Evolutionary conservation across 1,140 invertebrate species (phyloP), one percentile per base, ranked within the genome.

Genomic region (Pantala flavescens): DNA sequence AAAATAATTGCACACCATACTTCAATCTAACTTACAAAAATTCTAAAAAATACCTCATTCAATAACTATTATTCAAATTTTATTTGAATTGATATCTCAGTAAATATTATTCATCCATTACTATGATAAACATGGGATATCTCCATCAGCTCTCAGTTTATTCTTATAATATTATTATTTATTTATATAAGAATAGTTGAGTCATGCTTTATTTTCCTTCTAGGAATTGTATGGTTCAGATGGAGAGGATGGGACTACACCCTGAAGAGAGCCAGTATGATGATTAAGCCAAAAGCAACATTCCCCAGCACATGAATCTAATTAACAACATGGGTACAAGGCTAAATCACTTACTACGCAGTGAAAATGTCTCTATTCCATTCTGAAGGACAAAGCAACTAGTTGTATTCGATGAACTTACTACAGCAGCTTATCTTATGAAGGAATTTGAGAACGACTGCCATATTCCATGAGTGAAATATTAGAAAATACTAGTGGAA

Each of bases 231-330:
- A 7, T 95, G 93, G 93, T 96, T 95, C 87, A 89, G 93, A 77
- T 96, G 93, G 93, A 89, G 92, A 85, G 93, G 93, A 73, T 95
- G 93, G 93, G 93, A 96, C 81, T 96, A 96, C 83, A 95, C 93
- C 14, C 82, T 96, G 75, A 95, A 95, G 82, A 90, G 89, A 78
- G 92, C 93, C 0, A 90, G 88, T 70, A 94, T 96, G 92, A 94
- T 95, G 92, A 96, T 96, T 79, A 91, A 92, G 82, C 93, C 93
- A 36, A 90, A 89, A 82, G 88, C 88, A 73, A 83, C 85, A 75
- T 84, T 87, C 75, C 81, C 83, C 76, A 84, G 84, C 79, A 86
- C 84, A 85, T 81, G 76, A 78, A 7, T 63, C 49, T 21, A 36
- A 63, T 63, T 63, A 63, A 63, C n/a, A 21, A 16, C 1, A 63